phyloP scores from a whole-genome alignment of 1,140 invertebrate genomes.

The Diabrotica virgifera region DNA sequence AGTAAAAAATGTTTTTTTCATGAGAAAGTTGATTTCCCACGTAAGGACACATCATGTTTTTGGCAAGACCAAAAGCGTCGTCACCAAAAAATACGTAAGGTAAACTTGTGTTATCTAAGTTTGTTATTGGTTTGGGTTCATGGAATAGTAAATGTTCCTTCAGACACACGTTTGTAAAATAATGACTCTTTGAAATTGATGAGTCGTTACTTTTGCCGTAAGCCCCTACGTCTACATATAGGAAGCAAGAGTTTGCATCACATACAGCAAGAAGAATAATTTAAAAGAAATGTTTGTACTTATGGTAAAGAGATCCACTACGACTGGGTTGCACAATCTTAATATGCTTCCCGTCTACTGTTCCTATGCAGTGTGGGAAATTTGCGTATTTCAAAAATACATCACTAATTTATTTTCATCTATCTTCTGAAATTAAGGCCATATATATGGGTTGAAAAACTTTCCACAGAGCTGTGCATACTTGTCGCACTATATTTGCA shows the following conservation, averaged over 20 bases:
- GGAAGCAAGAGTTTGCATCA: not conserved
- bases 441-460: too few species aligned
- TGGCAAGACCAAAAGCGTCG: not conserved
- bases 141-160: not conserved
- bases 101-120: not conserved
- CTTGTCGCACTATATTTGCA: not conserved
- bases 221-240: slow-evolving; percentile 1
- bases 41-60: slow-evolving; percentile 46
- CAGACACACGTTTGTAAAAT: not conserved
- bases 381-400: too few species aligned
- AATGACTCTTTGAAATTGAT: not conserved
- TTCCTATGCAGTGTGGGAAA: too few species aligned
- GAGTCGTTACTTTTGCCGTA: not conserved
- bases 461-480: not conserved
- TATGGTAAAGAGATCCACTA: not conserved
- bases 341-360: too few species aligned
- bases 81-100: slow-evolving; percentile 13
- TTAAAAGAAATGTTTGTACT: not conserved
- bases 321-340: not conserved
- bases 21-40: slow-evolving; percentile 38
- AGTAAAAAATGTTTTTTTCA: slow-evolving; percentile 49
- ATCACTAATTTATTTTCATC: too few species aligned
- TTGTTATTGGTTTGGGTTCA: not conserved
- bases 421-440: too few species aligned
- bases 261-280: not conserved